phyloP scores from a whole-genome alignment of 2,888 invertebrate genomes.

The Trimorus sp. region DNA sequence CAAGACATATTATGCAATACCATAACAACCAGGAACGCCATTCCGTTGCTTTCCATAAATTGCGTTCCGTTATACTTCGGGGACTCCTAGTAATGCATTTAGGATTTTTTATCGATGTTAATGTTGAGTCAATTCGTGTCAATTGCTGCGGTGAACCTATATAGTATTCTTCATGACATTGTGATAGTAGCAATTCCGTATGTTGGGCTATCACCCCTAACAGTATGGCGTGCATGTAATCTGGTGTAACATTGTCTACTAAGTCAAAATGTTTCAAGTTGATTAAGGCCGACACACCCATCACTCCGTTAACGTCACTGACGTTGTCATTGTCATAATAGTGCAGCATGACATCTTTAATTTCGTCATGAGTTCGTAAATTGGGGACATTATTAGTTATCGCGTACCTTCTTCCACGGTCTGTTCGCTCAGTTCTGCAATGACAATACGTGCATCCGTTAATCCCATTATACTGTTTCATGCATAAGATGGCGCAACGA shows the following conservation, averaged over 20 bases:
- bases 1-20: conserved; percentile 11
- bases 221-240: conserved; percentile 35
- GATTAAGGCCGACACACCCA: conserved; percentile 1
- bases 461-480: conserved; percentile 42
- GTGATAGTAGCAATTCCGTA: conserved; percentile 22
- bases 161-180: conserved; percentile 6
- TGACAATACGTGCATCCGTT: conserved; percentile 37
- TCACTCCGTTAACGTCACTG: conserved; percentile 14
- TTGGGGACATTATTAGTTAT: not conserved
- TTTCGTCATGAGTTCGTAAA: conserved; percentile 14
- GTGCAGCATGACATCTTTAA: conserved; percentile 15
- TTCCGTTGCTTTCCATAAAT: not conserved
- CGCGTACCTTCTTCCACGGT: conserved; percentile 17
- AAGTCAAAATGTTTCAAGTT: conserved; percentile 34
- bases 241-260: conserved; percentile 1
- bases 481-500: conserved; percentile 16
- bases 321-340: not conserved
- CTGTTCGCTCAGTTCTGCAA: conserved; percentile 1
- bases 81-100: no score
- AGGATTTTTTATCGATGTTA: no score
- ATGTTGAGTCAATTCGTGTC: not conserved
- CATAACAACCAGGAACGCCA: conserved; percentile 26
- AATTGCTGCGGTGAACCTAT: conserved; percentile 13
- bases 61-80: no score
- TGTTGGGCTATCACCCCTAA: conserved; percentile 25